Percentiles rank a stretch among this genome's conserved stretches.
phyloP scores from a whole-genome alignment of 2,113 vertebrate species.

The Carlito syrichta region DNA sequence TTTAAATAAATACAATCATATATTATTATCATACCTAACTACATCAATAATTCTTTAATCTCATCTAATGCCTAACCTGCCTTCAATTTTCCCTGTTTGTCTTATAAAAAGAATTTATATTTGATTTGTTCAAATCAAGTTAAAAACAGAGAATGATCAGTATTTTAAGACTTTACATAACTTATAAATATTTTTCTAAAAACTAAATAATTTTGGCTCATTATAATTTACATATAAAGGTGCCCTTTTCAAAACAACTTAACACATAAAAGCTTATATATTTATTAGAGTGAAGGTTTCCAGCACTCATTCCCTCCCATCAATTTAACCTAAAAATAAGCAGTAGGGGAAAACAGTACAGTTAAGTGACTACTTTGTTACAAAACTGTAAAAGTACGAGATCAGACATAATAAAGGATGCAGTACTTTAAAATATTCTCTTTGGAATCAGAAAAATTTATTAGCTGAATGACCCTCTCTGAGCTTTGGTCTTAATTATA shows the following conservation, averaged over 20 bases:
- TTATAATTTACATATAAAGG: constrained; percentile 12
- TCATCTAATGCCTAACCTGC: neutral
- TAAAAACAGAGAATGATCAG: neutral
- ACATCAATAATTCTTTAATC: constrained; percentile 5
- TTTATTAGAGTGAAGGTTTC: neutral
- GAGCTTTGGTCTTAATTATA: neutral
- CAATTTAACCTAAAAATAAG: constrained; percentile 38
- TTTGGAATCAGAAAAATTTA: neutral
- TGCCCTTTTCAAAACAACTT: neutral
- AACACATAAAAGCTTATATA: neutral
- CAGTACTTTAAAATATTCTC: neutral
- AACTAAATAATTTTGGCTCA: constrained; percentile 7
- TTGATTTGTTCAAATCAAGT: constrained; percentile 3
- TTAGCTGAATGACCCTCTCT: neutral
- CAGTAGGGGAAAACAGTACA: neutral
- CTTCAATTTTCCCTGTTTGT: neutral
- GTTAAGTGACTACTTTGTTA: neutral
- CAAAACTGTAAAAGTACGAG: neutral
- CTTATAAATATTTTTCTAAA: neutral
- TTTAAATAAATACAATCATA: neutral
- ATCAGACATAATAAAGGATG: neutral
- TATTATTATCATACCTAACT: neutral
- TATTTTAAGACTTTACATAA: neutral
- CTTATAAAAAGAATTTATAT: neutral
- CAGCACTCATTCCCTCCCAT: neutral